Evolutionary conservation across 2,888 invertebrate species (phyloP), one percentile per base, ranked within the genome.

Genomic region (Eupithecia insigniata): DNA sequence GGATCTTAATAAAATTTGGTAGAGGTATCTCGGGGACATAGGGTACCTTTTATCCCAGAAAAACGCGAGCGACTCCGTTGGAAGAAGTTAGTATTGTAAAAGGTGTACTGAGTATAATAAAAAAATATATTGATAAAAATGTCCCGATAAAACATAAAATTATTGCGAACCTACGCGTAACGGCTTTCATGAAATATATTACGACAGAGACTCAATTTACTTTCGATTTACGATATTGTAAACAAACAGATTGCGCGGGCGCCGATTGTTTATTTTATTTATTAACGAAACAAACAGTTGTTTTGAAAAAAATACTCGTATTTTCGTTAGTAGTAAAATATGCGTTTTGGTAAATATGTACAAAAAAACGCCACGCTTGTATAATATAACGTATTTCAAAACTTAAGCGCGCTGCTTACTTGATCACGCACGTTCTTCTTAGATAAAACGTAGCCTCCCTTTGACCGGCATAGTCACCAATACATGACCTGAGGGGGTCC

Each of bases 161-260:
- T 58, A 69, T 76, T 72, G 87, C 78, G 82, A 82, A 81, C 72
- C 78, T 83, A 85, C 73, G 73, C 69, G 71, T 80, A 82, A 80
- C 81, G 74, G 80, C 82, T 83, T 85, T 81, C 84, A 82, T 76
- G 71, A 82, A 85, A 84, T 84, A 85, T 86, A 83, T 83, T 76
- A 77, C 83, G 76, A 79, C 80, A 78, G 81, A 75, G 73, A 76
- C 73, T 82, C 77, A 73, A 76, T 82, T 83, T 83, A 82, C 83
- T 82, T 86, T 82, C 83, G 80, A 80, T 81, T 83, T 80, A 77
- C 70, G 43, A 51, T 68, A 66, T 64, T 61, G 68, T 71, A 74
- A 71, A 66, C 64, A 66, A 73, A 70, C 62, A 67, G 12, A 36
- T 22, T 34, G 32, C 64, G n/a, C 36, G 10, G 36, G 36, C 64